A percentile compares a stretch with the other conserved stretches of the same genome.
These are phyloP conservation scores for Puffinus mauretanicus DNA, from an alignment of 2,113 vertebrate species.

Conservation along the genomic window DNA sequence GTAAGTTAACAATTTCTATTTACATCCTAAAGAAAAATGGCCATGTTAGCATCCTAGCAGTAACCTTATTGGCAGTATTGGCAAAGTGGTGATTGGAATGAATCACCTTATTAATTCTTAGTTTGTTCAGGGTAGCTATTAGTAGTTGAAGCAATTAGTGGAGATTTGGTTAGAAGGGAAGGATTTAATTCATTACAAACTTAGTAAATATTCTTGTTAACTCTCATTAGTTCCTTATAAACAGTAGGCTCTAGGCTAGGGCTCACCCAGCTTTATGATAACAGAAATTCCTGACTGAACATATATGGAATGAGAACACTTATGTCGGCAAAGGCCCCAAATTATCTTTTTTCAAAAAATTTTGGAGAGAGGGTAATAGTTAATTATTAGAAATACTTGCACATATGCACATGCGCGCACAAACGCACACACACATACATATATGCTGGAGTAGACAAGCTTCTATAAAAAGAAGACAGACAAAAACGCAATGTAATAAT, in stretches of 20 bases:
- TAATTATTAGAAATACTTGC: background rate
- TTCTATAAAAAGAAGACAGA: background rate
- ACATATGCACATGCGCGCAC: no score
- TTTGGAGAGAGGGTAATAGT: background rate
- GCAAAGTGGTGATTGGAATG: background rate
- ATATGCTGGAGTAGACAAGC: background rate
- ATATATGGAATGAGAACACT: background rate
- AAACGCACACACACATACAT: rapidly evolving
- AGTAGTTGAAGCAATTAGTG: background rate
- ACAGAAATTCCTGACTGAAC: background rate
- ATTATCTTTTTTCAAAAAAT: background rate
- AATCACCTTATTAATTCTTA: background rate
- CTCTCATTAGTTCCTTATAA: background rate
- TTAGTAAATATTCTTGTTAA: background rate
- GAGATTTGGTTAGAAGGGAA: background rate
- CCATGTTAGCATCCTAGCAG: background rate
- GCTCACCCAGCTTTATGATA: background rate
- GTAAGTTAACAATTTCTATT: background rate
- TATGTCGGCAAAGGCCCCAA: background rate
- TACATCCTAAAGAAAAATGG: background rate
- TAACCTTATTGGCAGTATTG: background rate
- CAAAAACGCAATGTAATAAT: background rate
- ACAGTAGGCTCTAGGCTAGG: background rate
- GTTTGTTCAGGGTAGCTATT: background rate
- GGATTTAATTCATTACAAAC: background rate